Evolutionary conservation across 2,888 invertebrate species (phyloP).

Genomic region (Eupeodes latifasciatus): DNA sequence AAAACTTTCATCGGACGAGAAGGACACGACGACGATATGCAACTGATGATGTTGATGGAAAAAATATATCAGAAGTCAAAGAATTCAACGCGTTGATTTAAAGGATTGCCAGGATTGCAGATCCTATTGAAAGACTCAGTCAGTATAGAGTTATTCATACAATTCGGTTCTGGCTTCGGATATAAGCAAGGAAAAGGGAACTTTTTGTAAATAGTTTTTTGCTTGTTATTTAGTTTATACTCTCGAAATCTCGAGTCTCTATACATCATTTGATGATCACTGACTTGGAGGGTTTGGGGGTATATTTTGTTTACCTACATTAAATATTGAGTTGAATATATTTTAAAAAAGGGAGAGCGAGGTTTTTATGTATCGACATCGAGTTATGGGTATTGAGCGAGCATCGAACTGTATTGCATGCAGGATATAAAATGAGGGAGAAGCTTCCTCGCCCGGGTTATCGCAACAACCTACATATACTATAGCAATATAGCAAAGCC

Average conservation of each 20-base stretch:
- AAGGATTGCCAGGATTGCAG: slow-evolving; percentile 41
- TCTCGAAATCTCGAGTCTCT: background rate
- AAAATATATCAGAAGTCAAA: slow-evolving; percentile 47
- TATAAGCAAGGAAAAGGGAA: slow-evolving; percentile 8
- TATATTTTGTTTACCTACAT: slow-evolving; percentile 51
- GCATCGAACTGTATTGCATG: slow-evolving; percentile 32
- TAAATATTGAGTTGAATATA: slow-evolving; percentile 33
- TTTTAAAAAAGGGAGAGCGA: background rate
- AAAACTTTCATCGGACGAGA: slow-evolving; percentile 26
- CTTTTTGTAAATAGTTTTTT: slow-evolving; percentile 44
- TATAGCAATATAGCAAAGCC: too few relatives aligned
- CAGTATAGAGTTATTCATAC: slow-evolving; percentile 20
- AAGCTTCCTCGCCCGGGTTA: slow-evolving; percentile 30
- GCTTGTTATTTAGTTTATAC: slow-evolving; percentile 46
- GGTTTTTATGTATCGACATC: slow-evolving; percentile 8
- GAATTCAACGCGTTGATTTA: slow-evolving; percentile 38
- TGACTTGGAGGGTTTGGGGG: background rate
- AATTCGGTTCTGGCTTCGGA: slow-evolving; percentile 14
- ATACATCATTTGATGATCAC: background rate
- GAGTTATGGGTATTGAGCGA: slow-evolving; percentile 18
- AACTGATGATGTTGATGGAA: background rate
- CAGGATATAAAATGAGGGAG: slow-evolving; percentile 52
- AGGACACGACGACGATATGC: background rate
- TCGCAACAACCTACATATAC: too few relatives aligned
- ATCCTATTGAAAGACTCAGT: slow-evolving; percentile 34